A percentile compares a stretch with the other conserved stretches of the same genome.
These are phyloP conservation scores for Tachystola acroxantha DNA, from an alignment of 2,888 invertebrate genomes.

Conservation along the genomic window DNA sequence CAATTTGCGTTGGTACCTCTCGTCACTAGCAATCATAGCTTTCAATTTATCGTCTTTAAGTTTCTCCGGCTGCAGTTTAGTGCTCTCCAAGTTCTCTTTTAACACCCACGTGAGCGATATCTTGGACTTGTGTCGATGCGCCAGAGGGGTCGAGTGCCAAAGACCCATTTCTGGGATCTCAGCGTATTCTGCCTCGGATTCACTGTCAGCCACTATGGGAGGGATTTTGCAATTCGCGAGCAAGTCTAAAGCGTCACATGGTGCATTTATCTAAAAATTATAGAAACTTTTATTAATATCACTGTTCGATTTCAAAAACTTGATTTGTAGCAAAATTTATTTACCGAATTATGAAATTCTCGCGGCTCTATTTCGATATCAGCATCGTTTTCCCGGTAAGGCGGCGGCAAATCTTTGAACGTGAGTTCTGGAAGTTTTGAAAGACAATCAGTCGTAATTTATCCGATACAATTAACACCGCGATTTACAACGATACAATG, in stretches of 20 bases:
- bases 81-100: slow-evolving; percentile 78
- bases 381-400: slow-evolving; percentile 55
- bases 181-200: slow-evolving; percentile 56
- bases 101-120: slow-evolving; percentile 87
- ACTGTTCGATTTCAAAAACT: background rate
- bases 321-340: background rate
- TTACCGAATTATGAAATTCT: slow-evolving; percentile 8
- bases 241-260: slow-evolving; percentile 59
- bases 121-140: slow-evolving; percentile 76
- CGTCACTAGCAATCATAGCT: slow-evolving; percentile 27
- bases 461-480: slow-evolving; percentile 37
- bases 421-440: slow-evolving; percentile 50
- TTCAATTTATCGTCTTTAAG: slow-evolving; percentile 27
- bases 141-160: slow-evolving; percentile 68
- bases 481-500: slow-evolving; percentile 38
- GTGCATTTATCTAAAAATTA: slow-evolving; percentile 38
- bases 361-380: slow-evolving; percentile 19
- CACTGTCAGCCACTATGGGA: slow-evolving; percentile 29
- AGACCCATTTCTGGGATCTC: slow-evolving; percentile 70
- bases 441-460: slow-evolving; percentile 43
- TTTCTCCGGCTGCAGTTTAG: slow-evolving; percentile 24
- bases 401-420: slow-evolving; percentile 62
- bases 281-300: slow-evolving; percentile 2
- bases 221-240: slow-evolving; percentile 57
- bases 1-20: slow-evolving; percentile 33